Base-by-base conservation (phyloP, 1,140 invertebrate genomes). In the Aphidius gifuensis region DNA sequence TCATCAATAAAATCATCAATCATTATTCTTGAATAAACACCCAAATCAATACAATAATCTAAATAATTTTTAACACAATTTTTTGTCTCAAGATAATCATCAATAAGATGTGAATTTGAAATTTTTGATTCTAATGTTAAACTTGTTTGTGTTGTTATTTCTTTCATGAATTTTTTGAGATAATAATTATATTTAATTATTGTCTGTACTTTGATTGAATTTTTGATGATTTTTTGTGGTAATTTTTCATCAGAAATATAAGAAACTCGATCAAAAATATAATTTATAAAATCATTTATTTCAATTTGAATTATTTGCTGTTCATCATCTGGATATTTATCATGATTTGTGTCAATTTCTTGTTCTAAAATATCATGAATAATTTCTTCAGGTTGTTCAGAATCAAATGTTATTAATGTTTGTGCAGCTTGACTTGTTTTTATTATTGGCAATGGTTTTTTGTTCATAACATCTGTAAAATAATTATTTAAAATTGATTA, bases 41-140 rank as follows among this genome's bases (percentile, higher is more conserved):
- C 64, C n/a, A 43, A 51, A 2, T 50, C 50, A 3, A 71, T 8
- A 46, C 63, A 64, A 7, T 69, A 44, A 0, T 69, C 58, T 5
- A 71, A 32, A 8, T 5, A 56, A 40, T 57, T 50, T 5, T n/a
- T 39, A 6, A 66, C 7, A 11, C 65, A 66, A 5, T 58, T 48
- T 9, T 66, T 73, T 6, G 32, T 59, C 11, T 64, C 53, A 1
- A 40, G 23, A 51, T 71, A 69, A 6, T 68, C 58, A 4, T 53
- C 23, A 5, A 73, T 16, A 5, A 73, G 60, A 46, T 60, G 64
- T 0, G 68, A 65, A 32, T 66, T 71, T 0, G 71, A 72, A 5
- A 60, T 8, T 47, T 64, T 69, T 4, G 71, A 66, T 46, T 67
- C 55, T 49, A 71, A 71, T 9, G 64, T 67, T 21, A 73, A 7